Evolutionary conservation across 2,113 vertebrate species (phyloP).

Genomic region (Ophthalmolycus amberensis): DNA sequence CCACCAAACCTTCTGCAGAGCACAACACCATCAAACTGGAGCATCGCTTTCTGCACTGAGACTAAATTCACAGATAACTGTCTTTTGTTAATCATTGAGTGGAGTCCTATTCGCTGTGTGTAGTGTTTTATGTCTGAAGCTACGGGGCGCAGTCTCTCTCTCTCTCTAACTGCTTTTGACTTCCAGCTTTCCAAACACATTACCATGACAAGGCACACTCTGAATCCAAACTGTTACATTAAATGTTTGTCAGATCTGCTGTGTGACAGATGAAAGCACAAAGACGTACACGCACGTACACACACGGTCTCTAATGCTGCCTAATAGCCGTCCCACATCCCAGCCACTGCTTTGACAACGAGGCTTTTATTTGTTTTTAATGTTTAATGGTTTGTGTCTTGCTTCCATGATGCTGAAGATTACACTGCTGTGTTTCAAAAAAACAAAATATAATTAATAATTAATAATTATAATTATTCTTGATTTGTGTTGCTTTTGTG

Average conservation of each 20-base stretch:
- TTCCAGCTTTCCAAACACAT: slow-evolving; percentile 65
- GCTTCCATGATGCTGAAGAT: slow-evolving; percentile 13
- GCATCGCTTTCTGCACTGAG: slow-evolving; percentile 36
- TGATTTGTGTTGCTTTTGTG: not conserved
- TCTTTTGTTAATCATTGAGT: not conserved
- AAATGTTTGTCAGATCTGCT: slow-evolving; percentile 63
- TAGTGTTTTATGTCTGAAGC: slow-evolving; percentile 60
- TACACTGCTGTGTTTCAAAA: not conserved
- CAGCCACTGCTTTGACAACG: slow-evolving; percentile 34
- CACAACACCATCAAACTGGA: slow-evolving; percentile 27
- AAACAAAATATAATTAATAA: not conserved
- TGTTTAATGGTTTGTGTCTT: slow-evolving; percentile 32
- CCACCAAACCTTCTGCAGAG: slow-evolving; percentile 2
- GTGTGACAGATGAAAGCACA: slow-evolving; percentile 62
- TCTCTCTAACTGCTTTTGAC: slow-evolving; percentile 70
- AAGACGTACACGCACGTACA: not conserved
- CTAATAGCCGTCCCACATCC: slow-evolving; percentile 43
- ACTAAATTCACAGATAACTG: slow-evolving; percentile 51
- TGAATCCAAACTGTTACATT: slow-evolving; percentile 60
- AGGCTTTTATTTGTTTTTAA: slow-evolving; percentile 29
- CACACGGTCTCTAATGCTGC: slow-evolving; percentile 35
- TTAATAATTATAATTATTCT: not conserved
- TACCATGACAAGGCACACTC: slow-evolving; percentile 58
- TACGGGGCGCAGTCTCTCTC: slow-evolving; percentile 45
- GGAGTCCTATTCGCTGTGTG: slow-evolving; percentile 28